Conservation (phyloP, 1,140 invertebrate genomes). For the Centruroides vittatus region DNA sequence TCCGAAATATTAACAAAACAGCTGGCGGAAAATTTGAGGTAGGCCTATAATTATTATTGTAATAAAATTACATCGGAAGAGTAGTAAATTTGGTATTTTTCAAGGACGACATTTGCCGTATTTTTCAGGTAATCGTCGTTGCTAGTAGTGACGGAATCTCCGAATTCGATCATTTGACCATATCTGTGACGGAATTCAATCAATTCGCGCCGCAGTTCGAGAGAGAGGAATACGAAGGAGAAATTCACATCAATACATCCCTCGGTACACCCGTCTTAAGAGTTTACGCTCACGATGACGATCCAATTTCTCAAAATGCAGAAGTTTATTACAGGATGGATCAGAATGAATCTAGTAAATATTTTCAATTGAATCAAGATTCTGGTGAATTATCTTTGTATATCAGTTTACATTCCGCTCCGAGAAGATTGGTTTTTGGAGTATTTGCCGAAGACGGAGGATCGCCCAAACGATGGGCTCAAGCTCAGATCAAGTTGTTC, state of each 20-base stretch:
- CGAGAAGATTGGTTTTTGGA: neutral
- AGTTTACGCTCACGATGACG: conserved; percentile 13
- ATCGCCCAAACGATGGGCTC: conserved; percentile 8
- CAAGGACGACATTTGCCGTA: neutral
- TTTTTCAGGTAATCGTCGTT: conserved; percentile 14
- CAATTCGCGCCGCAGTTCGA: conserved; percentile 11
- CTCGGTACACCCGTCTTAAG: conserved; percentile 5
- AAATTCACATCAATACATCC: conserved; percentile 5
- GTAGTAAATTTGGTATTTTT: too few relatives aligned
- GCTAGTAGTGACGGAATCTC: conserved; percentile 11
- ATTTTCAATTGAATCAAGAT: neutral
- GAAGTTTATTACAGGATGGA: conserved; percentile 15
- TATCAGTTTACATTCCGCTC: neutral
- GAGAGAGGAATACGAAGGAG: conserved; percentile 9
- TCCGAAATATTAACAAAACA: conserved; percentile 2
- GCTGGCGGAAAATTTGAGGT: conserved; percentile 10
- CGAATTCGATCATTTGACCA: conserved; percentile 1
- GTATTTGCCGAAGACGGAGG: conserved; percentile 15
- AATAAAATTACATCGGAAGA: neutral
- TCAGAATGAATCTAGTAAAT: conserved; percentile 1
- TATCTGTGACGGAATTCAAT: conserved; percentile 13
- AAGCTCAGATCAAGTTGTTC: conserved; percentile 7
- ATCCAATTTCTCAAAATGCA: conserved; percentile 11
- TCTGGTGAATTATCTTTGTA: neutral
- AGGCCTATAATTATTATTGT: neutral